Evolutionary conservation across 2,113 vertebrate genomes (phyloP).

Genomic region (Gadus macrocephalus): DNA sequence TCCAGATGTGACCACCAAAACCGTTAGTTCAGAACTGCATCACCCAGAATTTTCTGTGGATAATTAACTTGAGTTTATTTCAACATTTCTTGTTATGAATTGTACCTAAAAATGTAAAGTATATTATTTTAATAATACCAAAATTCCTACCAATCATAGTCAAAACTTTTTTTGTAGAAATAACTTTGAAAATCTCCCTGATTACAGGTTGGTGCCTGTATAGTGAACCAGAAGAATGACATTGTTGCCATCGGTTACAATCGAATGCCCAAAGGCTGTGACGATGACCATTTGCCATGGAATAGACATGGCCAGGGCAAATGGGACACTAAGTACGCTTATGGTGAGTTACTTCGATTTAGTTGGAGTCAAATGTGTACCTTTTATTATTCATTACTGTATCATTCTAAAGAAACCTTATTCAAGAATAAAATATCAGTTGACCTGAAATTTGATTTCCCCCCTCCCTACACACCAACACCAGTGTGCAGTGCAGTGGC

Average conservation of each 20-base stretch:
- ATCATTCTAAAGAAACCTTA: not conserved
- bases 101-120: too few relatives aligned
- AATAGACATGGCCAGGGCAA: slow-evolving; percentile 65
- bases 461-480: too few relatives aligned
- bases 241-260: slow-evolving; percentile 98
- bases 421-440: too few relatives aligned
- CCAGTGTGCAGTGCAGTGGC: slow-evolving; percentile 94
- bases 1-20: too few relatives aligned
- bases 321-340: slow-evolving; percentile 85
- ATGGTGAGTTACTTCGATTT: slow-evolving; percentile 67
- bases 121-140: too few relatives aligned
- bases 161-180: too few relatives aligned
- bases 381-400: not conserved
- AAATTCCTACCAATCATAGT: too few relatives aligned
- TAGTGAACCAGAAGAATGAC: slow-evolving; percentile 94
- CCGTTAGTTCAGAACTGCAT: too few relatives aligned
- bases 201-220: slow-evolving; percentile 89
- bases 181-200: not conserved
- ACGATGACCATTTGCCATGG: slow-evolving; percentile 78
- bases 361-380: not conserved
- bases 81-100: too few relatives aligned
- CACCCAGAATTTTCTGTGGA: too few relatives aligned
- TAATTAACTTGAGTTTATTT: too few relatives aligned
- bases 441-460: not conserved
- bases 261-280: slow-evolving; percentile 91